Base-by-base conservation (phyloP, 2,797 vertebrate species). In the Acanthopagrus latus region DNA sequence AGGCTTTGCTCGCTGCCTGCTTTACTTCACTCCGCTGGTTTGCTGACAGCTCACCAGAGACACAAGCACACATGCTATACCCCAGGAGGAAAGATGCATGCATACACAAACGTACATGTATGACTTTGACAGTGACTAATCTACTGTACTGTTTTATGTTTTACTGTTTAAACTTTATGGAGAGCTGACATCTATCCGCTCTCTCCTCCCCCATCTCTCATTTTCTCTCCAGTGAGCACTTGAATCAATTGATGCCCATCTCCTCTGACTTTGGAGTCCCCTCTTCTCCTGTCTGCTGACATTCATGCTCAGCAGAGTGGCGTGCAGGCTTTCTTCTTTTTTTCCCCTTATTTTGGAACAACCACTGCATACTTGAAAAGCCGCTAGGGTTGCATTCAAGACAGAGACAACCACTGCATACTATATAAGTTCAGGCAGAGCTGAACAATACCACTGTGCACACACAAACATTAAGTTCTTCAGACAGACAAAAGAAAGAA, bases 361-460 rank as follows among this genome's bases (percentile, higher is more conserved):
- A 82, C 72, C 57, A 8, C 84, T 80, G 83, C 91, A 90, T 91
- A 86, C 81, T 86, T 89, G 65, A 91, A 91, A 86, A 83, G 80
- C 85, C 71, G 27, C 80, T 27, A 78, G 85, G 87, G 78, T 59
- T 81, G 74, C 25, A 27, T 85, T 90, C 69, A 78, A 84, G 82
- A 76, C 84, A 44, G 77, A 18, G 55, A 78, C 78, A 60, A 87
- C 64, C 63, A 64, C 86, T 77, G 90, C 80, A 86, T 86, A 84
- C 54, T 23, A 83, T 72, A 83, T 82, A 76, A 88, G 76, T 50
- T 68, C 68, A 81, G 78, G 68, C 77, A 62, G 74, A 68, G 72
- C 69, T 4, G 62, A 86, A 88, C 76, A 86, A 82, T 76, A 82
- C 74, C 0, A 74, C 44, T 56, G 74, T 60, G 74, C 71, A 60